Percentiles rank a stretch among this genome's conserved stretches.
Evolutionary conservation across 2,888 invertebrate genomes (phyloP).

Genomic region (Zhengitettix transpicula): DNA sequence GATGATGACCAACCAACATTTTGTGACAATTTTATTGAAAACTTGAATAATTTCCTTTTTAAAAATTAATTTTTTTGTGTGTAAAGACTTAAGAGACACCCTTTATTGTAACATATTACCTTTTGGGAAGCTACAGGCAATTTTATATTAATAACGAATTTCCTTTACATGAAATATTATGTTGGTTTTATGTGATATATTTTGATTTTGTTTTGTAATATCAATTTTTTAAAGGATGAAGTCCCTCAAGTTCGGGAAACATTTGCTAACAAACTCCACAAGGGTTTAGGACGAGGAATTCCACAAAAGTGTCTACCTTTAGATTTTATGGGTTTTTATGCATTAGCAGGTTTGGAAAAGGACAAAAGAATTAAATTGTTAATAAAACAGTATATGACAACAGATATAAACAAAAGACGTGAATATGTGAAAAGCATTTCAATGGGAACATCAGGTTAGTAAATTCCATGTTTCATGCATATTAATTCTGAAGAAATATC

Average conservation of each 20-base stretch:
- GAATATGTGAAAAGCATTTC: constrained; percentile 81
- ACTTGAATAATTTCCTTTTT: too few species aligned
- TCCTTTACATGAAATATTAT: too few species aligned
- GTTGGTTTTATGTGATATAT: too few species aligned
- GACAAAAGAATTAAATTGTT: constrained; percentile 54
- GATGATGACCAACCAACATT: too few species aligned
- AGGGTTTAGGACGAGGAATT: constrained; percentile 65
- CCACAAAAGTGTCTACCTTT: constrained; percentile 83
- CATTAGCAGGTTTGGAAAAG: constrained; percentile 74
- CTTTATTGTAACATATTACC: too few species aligned
- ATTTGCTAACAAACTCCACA: constrained; percentile 84
- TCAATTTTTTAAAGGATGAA: constrained; percentile 22
- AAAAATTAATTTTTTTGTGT: too few species aligned
- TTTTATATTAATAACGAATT: too few species aligned
- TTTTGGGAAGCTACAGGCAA: too few species aligned
- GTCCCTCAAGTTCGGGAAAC: constrained; percentile 75
- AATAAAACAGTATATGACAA: constrained; percentile 66
- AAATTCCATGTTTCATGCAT: background rate
- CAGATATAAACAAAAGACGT: constrained; percentile 72
- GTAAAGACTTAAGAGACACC: too few species aligned
- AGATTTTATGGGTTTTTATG: constrained; percentile 94
- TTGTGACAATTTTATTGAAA: too few species aligned
- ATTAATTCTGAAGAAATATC: background rate
- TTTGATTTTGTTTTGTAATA: background rate
- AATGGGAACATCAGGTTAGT: constrained; percentile 39